These are phyloP conservation scores for Cantharis rustica DNA, from an alignment of 2,888 invertebrate genomes.

Conservation along the genomic window DNA sequence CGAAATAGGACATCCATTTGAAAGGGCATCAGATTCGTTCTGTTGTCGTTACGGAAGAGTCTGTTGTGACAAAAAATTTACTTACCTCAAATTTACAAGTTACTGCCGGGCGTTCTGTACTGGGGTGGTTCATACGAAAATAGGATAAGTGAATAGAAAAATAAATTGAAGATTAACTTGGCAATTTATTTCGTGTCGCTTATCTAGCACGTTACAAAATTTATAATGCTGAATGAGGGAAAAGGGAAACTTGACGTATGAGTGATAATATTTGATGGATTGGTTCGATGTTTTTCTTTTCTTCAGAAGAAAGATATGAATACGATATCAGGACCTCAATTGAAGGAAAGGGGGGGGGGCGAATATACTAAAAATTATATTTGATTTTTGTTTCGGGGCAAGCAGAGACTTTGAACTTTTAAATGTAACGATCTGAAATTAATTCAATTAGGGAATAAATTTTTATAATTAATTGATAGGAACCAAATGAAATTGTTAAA, in stretches of 20 bases:
- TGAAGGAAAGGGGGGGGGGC: no score
- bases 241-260: background rate
- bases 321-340: background rate
- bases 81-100: background rate
- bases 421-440: no score
- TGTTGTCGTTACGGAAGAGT: background rate
- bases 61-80: background rate
- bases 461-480: background rate
- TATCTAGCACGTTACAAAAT: background rate
- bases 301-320: background rate
- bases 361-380: no score
- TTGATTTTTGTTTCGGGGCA: no score
- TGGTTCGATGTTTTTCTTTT: background rate
- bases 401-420: no score
- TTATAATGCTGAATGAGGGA: background rate
- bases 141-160: background rate
- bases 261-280: background rate
- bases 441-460: background rate
- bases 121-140: background rate
- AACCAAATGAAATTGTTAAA: background rate
- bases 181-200: background rate
- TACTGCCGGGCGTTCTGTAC: background rate
- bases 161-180: background rate
- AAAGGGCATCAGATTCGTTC: background rate
- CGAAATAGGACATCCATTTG: conserved; percentile 2